phyloP scores from a whole-genome alignment of 1,140 invertebrate genomes.

The Pachypeltis micranthus region DNA sequence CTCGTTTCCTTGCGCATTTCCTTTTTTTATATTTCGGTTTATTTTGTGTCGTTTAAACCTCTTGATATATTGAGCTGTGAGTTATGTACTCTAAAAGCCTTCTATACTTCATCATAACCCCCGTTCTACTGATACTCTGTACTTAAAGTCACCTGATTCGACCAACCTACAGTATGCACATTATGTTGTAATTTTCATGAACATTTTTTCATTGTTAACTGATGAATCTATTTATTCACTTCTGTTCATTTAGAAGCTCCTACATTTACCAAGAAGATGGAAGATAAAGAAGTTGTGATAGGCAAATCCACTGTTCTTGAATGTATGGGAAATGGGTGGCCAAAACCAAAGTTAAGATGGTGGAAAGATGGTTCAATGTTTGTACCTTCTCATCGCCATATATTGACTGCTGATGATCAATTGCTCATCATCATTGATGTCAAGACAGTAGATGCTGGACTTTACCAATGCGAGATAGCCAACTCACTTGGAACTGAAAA shows the following conservation, averaged over 20 bases:
- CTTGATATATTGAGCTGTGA: too few species aligned
- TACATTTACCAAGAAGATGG: constrained; percentile 71
- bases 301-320: constrained; percentile 74
- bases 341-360: constrained; percentile 80
- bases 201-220: not conserved
- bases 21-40: too few species aligned
- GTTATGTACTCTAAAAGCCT: too few species aligned
- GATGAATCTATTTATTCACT: not conserved
- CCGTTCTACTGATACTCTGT: too few species aligned
- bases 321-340: constrained; percentile 74
- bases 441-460: constrained; percentile 60
- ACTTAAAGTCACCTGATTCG: too few species aligned
- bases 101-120: too few species aligned
- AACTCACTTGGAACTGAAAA: constrained; percentile 64
- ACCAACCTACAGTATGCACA: too few species aligned
- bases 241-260: constrained; percentile 55
- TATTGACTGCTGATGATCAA: constrained; percentile 75
- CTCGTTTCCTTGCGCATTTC: too few species aligned
- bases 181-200: too few species aligned
- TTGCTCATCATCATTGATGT: constrained; percentile 76
- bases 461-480: constrained; percentile 77
- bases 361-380: constrained; percentile 69
- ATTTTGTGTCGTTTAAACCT: too few species aligned
- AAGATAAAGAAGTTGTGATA: constrained; percentile 62
- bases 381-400: constrained; percentile 50